These are phyloP conservation scores for Parus major DNA, from an alignment of 2,113 vertebrate genomes.

Conservation along the genomic window DNA sequence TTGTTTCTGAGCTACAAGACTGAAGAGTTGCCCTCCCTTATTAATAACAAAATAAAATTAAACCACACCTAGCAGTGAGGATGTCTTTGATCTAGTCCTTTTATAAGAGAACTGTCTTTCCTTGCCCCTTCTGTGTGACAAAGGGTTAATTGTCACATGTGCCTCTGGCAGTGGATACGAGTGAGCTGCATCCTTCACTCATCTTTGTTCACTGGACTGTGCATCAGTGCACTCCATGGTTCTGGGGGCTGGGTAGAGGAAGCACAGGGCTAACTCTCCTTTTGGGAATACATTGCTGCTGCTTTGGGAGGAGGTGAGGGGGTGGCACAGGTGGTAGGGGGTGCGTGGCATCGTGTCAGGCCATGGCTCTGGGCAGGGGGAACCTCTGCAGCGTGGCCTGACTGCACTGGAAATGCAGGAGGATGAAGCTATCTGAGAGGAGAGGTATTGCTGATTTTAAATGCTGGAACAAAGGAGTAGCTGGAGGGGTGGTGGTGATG, in stretches of 20 bases:
- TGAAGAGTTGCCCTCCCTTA: not conserved
- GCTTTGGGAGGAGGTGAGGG: not conserved
- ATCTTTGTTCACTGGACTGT: not conserved
- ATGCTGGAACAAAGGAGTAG: fast-evolving
- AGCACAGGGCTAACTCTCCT: not conserved
- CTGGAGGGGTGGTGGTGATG: not conserved
- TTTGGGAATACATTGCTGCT: not conserved
- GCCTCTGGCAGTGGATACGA: not conserved
- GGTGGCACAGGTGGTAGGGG: not conserved
- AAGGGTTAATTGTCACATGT: constrained; percentile 12
- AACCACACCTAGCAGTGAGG: not conserved
- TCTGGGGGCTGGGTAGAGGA: not conserved
- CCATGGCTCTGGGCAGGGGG: constrained; percentile 50
- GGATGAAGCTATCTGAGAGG: constrained; percentile 78
- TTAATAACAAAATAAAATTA: not conserved
- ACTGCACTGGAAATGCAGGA: constrained; percentile 76
- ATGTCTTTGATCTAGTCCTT: not conserved
- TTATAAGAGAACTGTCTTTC: not conserved
- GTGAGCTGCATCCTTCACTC: not conserved
- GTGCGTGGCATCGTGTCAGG: constrained; percentile 71
- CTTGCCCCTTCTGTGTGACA: not conserved
- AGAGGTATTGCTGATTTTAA: constrained; percentile 72
- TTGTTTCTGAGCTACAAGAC: not conserved
- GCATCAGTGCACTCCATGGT: not conserved
- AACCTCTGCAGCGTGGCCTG: constrained; percentile 68